Conservation (phyloP, 1,140 invertebrate genomes). For the Kradibia gibbosae region DNA sequence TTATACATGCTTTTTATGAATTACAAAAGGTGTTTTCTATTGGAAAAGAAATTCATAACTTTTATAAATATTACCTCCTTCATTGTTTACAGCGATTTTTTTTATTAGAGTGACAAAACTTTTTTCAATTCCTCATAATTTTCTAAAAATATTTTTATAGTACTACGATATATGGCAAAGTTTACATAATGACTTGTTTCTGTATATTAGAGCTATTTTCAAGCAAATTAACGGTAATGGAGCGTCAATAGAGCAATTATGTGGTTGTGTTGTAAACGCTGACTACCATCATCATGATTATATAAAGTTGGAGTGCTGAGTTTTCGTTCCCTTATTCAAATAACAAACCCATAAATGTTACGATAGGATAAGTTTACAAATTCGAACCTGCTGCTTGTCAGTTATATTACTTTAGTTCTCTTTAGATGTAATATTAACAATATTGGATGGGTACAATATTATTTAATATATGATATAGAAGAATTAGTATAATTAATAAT, state of each 20-base stretch:
- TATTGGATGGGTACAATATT: conserved; percentile 14
- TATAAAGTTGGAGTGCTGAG: conserved; percentile 1
- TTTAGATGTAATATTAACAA: background rate
- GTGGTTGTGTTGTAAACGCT: background rate
- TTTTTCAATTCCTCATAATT: no score
- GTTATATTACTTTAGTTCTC: conserved; percentile 24
- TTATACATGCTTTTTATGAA: no score
- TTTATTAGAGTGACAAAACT: no score
- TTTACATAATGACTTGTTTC: background rate
- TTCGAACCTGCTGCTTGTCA: conserved; percentile 1
- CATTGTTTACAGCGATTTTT: no score
- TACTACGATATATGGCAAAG: background rate
- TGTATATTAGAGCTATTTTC: background rate
- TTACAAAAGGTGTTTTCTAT: no score
- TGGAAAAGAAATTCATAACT: no score
- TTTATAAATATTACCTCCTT: no score
- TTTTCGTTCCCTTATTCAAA: background rate
- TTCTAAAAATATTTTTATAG: background rate
- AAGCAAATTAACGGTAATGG: conserved; percentile 26
- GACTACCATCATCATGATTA: background rate
- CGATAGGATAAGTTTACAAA: conserved; percentile 8
- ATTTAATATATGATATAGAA: no score
- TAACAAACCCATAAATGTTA: conserved; percentile 33
- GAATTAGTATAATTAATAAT: no score
- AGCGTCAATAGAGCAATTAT: conserved; percentile 12